A percentile compares a stretch with the other conserved stretches of the same genome.
Evolutionary conservation across 2,113 vertebrate genomes (phyloP).

Genomic region (Archilochus colubris): DNA sequence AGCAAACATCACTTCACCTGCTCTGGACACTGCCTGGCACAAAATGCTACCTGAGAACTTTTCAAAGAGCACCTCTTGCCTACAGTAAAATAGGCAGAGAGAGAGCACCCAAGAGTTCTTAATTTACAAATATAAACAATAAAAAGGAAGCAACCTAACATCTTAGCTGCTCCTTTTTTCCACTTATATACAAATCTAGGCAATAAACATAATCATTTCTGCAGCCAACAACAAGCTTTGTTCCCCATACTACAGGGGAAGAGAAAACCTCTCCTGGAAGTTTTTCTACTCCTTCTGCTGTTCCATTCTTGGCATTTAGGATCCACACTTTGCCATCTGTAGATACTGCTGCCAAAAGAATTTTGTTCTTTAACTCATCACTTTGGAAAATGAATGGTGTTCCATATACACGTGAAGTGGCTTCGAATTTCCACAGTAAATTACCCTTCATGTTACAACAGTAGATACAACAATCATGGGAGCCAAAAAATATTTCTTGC

Average conservation of each 20-base stretch:
- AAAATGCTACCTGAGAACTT: neutral
- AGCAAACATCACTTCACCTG: neutral
- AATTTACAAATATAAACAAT: neutral
- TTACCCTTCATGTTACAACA: constrained; percentile 82
- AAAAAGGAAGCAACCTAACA: neutral
- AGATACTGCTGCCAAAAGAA: constrained; percentile 83
- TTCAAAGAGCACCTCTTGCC: neutral
- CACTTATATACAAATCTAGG: constrained; percentile 74
- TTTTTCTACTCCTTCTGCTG: constrained; percentile 52
- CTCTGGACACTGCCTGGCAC: neutral
- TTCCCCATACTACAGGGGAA: constrained; percentile 85
- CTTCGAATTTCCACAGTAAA: constrained; percentile 87
- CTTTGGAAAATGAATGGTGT: constrained; percentile 85
- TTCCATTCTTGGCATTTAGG: constrained; percentile 82
- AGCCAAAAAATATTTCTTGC: constrained; percentile 87
- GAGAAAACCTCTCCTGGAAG: constrained; percentile 93
- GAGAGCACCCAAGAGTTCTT: neutral
- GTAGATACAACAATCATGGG: constrained; percentile 88
- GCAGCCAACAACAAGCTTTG: constrained; percentile 87
- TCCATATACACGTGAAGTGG: constrained; percentile 86
- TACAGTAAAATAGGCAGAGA: neutral
- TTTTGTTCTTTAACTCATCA: constrained; percentile 31
- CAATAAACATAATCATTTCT: constrained; percentile 94
- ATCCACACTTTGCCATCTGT: constrained; percentile 93
- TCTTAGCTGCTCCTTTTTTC: neutral